Evolutionary conservation across 30 jellyfish, hydroid and myxozoan species (phyloP).

Genomic region (Pelagia noctiluca): DNA sequence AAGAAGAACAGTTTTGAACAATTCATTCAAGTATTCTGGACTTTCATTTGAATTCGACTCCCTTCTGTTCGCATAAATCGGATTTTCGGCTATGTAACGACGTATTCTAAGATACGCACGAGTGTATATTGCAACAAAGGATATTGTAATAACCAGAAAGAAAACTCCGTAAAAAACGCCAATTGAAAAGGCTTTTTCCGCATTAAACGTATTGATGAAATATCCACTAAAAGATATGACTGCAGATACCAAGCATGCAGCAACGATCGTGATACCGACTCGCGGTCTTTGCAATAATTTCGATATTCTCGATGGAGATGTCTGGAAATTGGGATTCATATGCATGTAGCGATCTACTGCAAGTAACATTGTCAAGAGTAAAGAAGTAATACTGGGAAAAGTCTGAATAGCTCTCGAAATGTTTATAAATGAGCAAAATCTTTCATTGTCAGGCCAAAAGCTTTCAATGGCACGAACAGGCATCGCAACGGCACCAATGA

Average conservation of each 20-base stretch:
- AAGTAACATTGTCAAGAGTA: no score
- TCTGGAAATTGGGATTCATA: neutral
- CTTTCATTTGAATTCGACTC: neutral
- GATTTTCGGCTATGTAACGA: neutral
- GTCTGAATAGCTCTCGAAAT: no score
- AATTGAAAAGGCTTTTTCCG: no score
- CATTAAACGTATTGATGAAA: no score
- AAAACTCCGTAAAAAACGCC: no score
- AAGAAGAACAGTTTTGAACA: conserved; percentile 7
- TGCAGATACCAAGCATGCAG: no score
- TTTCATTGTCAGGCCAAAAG: neutral
- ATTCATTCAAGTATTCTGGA: neutral
- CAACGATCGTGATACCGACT: no score
- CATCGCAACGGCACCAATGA: neutral
- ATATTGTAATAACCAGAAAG: no score
- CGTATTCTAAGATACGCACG: neutral
- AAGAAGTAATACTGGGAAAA: neutral
- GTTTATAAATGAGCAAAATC: neutral
- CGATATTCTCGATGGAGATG: neutral
- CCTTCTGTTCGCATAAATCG: neutral
- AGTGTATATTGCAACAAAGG: conserved; percentile 16
- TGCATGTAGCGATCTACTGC: neutral
- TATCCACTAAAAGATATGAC: no score
- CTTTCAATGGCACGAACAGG: neutral
- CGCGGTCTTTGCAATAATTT: neutral